Base-by-base conservation (phyloP, 2,797 vertebrate genomes). In the Hydrocynus forskahlii region DNA sequence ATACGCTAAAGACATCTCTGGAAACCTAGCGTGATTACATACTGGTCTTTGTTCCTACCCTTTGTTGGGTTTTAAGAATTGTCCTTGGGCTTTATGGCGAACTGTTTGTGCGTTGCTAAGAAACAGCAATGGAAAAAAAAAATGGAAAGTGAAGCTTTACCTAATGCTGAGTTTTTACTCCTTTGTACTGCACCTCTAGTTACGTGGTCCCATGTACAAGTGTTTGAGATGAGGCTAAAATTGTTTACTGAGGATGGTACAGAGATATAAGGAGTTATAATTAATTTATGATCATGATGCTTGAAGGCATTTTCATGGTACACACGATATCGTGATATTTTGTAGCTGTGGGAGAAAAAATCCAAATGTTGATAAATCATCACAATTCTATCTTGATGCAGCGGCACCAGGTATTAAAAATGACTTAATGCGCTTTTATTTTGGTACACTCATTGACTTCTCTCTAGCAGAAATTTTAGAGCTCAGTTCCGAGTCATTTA, bases 161-260 rank as follows among this genome's bases (percentile, higher is more conserved):
- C 63, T 23, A 48, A 19, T 21, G 16, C n/a, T 17, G 8, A 19
- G 14, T 79, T 48, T 48, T 43, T 62, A 63, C 79, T 48, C 7
- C 14, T 67, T 29, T 29, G 29, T 29, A 14, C 64, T 38, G 57
- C 54, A 16, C 67, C 48, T 64, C 38, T 21, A 71, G 76, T 81
- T 71, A 80, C 75, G 70, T 86, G 59, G 19, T 23, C 62, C 82
- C 89, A 62, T 12, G 1, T 50, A 10, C 13, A 1, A 83, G 85
- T 87, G 85, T 89, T 86, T 83, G 16, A 48, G 60, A 21, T 35
- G 77, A 50, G 10, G 10, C 43, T 62, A 60, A 69, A 12, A 45
- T 40, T 19, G 3, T 21, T 43, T n/a, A 50, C 23, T 16, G 69
- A 54, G 16, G 23, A 54, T 35, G 69, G 25, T 8, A 35, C 17